Conservation (phyloP, 2,888 invertebrate species). For the Dryadula phaetusa region DNA sequence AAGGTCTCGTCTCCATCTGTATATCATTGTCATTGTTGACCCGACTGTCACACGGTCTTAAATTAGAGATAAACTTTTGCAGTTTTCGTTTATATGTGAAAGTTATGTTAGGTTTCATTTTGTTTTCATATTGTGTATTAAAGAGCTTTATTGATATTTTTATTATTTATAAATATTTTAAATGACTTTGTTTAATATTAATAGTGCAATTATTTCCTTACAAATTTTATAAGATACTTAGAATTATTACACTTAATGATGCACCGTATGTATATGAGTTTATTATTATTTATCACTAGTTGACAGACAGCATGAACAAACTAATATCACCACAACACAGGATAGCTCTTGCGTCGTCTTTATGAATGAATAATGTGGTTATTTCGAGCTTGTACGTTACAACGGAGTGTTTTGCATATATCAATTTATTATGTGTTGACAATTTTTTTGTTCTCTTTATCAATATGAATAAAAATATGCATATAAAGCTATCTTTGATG, state of each 20-base stretch:
- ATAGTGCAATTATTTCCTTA: background rate
- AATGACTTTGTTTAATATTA: background rate
- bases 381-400: conserved; percentile 51
- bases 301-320: conserved; percentile 42
- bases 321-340: conserved; percentile 47
- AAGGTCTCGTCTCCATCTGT: conserved; percentile 34
- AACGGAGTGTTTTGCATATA: conserved; percentile 46
- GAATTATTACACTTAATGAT: conserved; percentile 9
- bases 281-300: conserved; percentile 38
- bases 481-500: conserved; percentile 33
- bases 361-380: conserved; percentile 55
- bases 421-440: conserved; percentile 44
- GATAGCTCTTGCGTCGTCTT: conserved; percentile 49
- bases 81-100: conserved; percentile 26
- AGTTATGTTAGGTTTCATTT: background rate
- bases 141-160: background rate
- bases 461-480: conserved; percentile 33
- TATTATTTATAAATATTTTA: background rate
- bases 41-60: conserved; percentile 36
- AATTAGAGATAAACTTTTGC: conserved; percentile 36
- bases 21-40: conserved; percentile 46
- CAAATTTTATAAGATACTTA: background rate
- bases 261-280: conserved; percentile 17
- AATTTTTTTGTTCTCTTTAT: conserved; percentile 36
- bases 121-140: background rate